phyloP scores from a whole-genome alignment of 2,113 vertebrate species.

The Lophochroa leadbeateri region DNA sequence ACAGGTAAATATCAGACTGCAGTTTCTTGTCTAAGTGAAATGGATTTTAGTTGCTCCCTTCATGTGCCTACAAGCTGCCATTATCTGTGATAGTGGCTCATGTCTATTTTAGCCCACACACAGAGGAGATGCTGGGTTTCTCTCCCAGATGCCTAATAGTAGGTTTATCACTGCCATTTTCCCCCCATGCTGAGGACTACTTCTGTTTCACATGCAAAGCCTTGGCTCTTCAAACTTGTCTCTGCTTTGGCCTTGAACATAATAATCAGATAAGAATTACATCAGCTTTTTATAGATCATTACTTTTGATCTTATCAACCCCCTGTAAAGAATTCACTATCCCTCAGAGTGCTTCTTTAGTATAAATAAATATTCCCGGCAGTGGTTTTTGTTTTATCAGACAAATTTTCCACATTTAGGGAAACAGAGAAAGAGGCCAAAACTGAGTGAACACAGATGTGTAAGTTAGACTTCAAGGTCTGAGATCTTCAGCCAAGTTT shows the following conservation, averaged over 20 bases:
- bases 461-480: neutral
- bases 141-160: constrained; percentile 51
- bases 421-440: neutral
- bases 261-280: constrained; percentile 21
- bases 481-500: neutral
- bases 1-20: constrained; percentile 68
- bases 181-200: constrained; percentile 45
- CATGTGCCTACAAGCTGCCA: constrained; percentile 50
- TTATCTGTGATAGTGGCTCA: constrained; percentile 53
- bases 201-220: constrained; percentile 35
- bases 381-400: neutral
- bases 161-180: constrained; percentile 65
- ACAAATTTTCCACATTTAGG: neutral
- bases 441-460: neutral
- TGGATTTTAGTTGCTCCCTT: constrained; percentile 60
- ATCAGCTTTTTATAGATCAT: neutral
- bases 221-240: constrained; percentile 19
- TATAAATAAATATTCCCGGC: neutral
- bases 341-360: neutral
- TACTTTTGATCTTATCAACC: neutral
- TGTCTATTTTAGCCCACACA: constrained; percentile 43
- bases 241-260: constrained; percentile 3
- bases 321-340: neutral
- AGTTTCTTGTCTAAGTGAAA: constrained; percentile 57
- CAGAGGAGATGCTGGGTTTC: constrained; percentile 46